phyloP scores from a whole-genome alignment of 2,888 invertebrate genomes.

The Allygus modestus region DNA sequence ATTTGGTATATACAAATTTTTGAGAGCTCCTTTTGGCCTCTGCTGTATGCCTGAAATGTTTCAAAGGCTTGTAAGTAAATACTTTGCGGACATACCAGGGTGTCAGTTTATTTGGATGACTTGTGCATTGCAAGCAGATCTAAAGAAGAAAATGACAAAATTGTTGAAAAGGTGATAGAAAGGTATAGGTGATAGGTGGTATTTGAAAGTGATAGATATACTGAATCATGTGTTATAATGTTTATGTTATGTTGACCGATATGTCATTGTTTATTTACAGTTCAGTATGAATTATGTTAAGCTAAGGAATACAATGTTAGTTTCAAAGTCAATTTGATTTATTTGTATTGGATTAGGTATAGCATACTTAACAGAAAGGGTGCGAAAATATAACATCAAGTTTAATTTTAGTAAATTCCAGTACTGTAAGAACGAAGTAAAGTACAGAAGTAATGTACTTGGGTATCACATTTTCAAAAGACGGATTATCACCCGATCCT shows the following conservation, averaged over 20 bases:
- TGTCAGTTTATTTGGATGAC: slow-evolving; percentile 46
- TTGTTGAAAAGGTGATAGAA: background rate
- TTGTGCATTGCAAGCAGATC: slow-evolving; percentile 27
- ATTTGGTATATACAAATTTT: slow-evolving; percentile 63
- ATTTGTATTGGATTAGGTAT: no score
- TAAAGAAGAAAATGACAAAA: slow-evolving; percentile 40
- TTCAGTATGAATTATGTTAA: no score
- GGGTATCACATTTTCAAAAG: background rate
- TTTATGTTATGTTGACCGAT: no score
- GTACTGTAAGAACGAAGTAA: no score
- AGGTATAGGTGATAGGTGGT: no score
- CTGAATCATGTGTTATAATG: no score
- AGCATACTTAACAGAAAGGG: background rate
- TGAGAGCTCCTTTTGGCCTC: slow-evolving; percentile 60
- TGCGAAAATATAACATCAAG: background rate
- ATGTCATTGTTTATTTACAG: no score
- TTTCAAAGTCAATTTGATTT: no score
- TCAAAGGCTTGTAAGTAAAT: slow-evolving; percentile 30
- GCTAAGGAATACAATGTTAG: no score
- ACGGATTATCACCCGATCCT: background rate
- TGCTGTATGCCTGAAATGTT: slow-evolving; percentile 29
- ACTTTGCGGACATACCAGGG: slow-evolving; percentile 45
- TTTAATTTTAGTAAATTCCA: slow-evolving; percentile 19
- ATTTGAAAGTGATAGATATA: no score
- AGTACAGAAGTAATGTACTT: background rate